Evolutionary conservation across 1,140 invertebrate genomes (phyloP).

Genomic region (Drosophila sproati): DNA sequence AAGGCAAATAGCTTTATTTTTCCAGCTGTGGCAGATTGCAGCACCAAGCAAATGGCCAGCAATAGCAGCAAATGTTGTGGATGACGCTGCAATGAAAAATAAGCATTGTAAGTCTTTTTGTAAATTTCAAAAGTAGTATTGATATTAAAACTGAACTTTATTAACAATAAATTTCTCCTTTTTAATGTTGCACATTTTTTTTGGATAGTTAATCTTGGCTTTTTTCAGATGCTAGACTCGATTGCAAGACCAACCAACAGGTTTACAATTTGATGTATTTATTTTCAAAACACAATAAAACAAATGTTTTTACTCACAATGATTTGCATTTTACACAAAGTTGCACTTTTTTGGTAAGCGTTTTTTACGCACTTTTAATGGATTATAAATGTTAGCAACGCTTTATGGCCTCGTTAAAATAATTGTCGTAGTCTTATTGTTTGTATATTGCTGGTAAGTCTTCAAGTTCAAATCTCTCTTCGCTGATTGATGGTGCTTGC

Average conservation of each 20-base stretch:
- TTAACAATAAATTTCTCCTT: too few species aligned
- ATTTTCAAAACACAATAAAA: slow-evolving; percentile 11
- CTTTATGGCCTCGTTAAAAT: slow-evolving; percentile 40
- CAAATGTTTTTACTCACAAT: slow-evolving; percentile 62
- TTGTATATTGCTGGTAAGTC: slow-evolving; percentile 41
- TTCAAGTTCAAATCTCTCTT: slow-evolving; percentile 62
- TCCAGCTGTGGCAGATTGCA: slow-evolving; percentile 30
- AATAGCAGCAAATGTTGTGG: slow-evolving; percentile 20
- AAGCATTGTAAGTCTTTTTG: neutral
- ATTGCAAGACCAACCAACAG: too few species aligned
- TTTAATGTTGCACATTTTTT: neutral
- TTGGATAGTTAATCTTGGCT: neutral
- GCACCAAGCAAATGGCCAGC: slow-evolving; percentile 41
- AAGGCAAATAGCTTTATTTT: slow-evolving; percentile 69
- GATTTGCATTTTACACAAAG: slow-evolving; percentile 64
- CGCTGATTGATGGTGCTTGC: slow-evolving; percentile 27
- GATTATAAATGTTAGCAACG: slow-evolving; percentile 40
- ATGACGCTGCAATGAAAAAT: slow-evolving; percentile 24
- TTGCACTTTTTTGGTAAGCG: slow-evolving; percentile 7
- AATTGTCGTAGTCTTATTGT: slow-evolving; percentile 4
- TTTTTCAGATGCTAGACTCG: too few species aligned
- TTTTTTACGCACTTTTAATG: slow-evolving; percentile 29
- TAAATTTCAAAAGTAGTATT: too few species aligned
- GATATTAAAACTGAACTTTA: too few species aligned
- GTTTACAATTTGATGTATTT: neutral